Conservation (phyloP, 2,113 vertebrate genomes). For the Synodontis membranacea region DNA sequence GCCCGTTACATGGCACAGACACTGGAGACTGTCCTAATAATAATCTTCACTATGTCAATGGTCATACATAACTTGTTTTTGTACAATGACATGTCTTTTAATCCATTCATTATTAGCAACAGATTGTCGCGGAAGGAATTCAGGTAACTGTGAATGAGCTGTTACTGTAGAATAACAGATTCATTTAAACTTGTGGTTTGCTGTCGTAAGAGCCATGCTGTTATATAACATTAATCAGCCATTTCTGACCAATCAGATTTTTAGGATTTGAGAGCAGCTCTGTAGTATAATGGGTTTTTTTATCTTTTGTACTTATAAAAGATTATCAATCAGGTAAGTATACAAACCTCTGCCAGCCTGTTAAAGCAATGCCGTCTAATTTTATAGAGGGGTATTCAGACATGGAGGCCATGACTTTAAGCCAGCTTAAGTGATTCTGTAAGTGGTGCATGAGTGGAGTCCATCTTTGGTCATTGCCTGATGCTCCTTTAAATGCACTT, state of each 20-base stretch:
- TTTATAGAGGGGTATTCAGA: constrained; percentile 60
- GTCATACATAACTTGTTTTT: neutral
- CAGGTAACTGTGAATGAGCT: neutral
- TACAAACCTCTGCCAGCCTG: constrained; percentile 79
- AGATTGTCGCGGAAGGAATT: neutral
- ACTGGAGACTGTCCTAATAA: neutral
- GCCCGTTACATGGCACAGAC: neutral
- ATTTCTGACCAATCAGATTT: neutral
- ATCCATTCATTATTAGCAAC: neutral
- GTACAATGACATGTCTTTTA: neutral
- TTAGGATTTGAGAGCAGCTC: neutral
- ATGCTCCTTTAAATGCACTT: constrained; percentile 80
- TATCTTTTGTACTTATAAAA: neutral
- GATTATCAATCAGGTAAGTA: neutral
- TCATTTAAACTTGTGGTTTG: neutral
- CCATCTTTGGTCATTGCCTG: constrained; percentile 63
- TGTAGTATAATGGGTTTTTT: neutral
- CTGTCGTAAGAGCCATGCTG: neutral
- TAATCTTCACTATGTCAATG: too few species aligned
- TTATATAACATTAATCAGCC: neutral
- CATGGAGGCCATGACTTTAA: constrained; percentile 67
- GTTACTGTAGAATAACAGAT: neutral
- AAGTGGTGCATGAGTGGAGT: constrained; percentile 71
- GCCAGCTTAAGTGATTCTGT: constrained; percentile 76
- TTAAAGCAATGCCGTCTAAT: constrained; percentile 71